A percentile compares a stretch with the other conserved stretches of the same genome.
Conservation (phyloP, 2,888 invertebrate genomes). For the Ctena decussata region DNA sequence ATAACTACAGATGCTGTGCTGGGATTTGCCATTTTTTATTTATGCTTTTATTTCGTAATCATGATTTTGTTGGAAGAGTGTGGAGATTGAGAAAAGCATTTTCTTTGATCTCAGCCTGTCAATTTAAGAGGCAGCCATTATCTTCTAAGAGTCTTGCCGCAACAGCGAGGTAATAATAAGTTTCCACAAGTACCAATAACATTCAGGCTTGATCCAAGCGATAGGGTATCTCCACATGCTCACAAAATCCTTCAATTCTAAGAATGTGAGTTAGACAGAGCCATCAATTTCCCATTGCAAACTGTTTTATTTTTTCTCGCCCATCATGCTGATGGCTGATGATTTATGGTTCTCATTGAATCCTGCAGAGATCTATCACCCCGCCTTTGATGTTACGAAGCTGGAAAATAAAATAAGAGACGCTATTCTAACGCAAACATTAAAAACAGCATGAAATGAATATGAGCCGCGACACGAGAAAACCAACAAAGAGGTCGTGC, state of each 20-base stretch:
- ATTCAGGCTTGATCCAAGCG: neutral
- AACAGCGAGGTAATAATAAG: neutral
- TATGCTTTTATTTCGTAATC: conserved; percentile 30
- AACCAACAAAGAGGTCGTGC: no score
- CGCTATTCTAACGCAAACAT: conserved; percentile 54
- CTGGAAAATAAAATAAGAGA: conserved; percentile 55
- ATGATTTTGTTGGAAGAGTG: conserved; percentile 13
- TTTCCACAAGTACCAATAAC: neutral
- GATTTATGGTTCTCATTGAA: conserved; percentile 54
- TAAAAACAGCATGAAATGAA: conserved; percentile 55
- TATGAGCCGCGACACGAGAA: no score
- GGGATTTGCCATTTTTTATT: conserved; percentile 12
- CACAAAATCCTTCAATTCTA: conserved; percentile 48
- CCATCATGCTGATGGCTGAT: conserved; percentile 44
- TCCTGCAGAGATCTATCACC: conserved; percentile 51
- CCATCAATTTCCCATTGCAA: conserved; percentile 65
- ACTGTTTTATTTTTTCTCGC: conserved; percentile 49
- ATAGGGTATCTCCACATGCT: conserved; percentile 1
- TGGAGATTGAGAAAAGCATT: conserved; percentile 1
- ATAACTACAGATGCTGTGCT: neutral
- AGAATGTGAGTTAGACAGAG: conserved; percentile 51
- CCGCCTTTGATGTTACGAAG: conserved; percentile 57
- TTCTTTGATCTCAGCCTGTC: conserved; percentile 44
- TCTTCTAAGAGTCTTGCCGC: conserved; percentile 11
- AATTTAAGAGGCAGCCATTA: conserved; percentile 45